These are phyloP conservation scores for Sminthurinus signatus DNA, from an alignment of 1,140 invertebrate genomes.

Conservation along the genomic window DNA sequence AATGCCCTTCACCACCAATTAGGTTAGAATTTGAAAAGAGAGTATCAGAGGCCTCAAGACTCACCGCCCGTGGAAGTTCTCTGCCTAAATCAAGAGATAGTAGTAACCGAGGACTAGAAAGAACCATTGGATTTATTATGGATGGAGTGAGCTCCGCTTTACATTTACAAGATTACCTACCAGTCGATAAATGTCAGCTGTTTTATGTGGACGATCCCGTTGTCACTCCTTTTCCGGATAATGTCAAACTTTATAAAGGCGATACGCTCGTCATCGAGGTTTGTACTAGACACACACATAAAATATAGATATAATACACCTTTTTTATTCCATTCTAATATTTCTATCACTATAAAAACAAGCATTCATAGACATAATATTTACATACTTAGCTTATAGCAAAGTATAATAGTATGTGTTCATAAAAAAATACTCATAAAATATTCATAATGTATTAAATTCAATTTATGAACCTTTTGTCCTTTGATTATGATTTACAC, in stretches of 20 bases:
- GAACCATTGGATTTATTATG: constrained; percentile 81
- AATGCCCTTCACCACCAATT: constrained; percentile 85
- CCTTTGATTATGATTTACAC: no score
- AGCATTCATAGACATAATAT: no score
- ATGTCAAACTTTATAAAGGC: constrained; percentile 84
- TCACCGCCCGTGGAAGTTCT: constrained; percentile 14
- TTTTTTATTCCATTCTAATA: neutral
- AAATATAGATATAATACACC: no score
- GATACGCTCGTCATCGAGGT: constrained; percentile 91
- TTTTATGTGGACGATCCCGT: constrained; percentile 88
- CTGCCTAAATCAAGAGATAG: constrained; percentile 22
- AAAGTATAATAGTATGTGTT: no score
- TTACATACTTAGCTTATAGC: no score
- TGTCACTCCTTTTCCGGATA: constrained; percentile 77
- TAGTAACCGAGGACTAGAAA: constrained; percentile 29
- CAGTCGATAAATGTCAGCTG: constrained; percentile 67
- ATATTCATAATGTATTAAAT: no score
- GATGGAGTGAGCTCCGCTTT: constrained; percentile 83
- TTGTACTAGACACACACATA: no score
- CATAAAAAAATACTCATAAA: no score
- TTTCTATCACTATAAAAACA: no score
- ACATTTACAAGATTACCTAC: constrained; percentile 80
- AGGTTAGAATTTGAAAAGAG: constrained; percentile 48
- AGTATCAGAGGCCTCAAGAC: constrained; percentile 35
- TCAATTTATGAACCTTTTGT: no score